Conservation (phyloP, 2,888 invertebrate genomes). For the Acleris laterana region DNA sequence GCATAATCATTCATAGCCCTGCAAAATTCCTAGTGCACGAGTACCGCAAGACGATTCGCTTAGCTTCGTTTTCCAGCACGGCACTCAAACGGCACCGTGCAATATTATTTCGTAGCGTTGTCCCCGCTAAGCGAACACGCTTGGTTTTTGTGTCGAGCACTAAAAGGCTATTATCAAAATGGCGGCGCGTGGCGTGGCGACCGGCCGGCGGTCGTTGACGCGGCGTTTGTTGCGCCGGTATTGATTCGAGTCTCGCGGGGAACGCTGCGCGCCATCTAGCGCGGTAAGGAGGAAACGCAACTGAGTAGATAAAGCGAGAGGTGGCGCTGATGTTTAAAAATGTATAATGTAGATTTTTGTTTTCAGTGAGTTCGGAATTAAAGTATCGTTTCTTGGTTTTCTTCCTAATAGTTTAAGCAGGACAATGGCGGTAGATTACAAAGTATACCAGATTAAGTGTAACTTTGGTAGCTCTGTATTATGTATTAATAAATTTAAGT, state of each 20-base stretch:
- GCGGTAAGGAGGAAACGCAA: conserved; percentile 31
- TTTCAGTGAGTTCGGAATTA: too few relatives aligned
- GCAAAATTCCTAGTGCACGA: conserved; percentile 27
- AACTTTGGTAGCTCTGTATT: too few relatives aligned
- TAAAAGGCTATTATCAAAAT: conserved; percentile 77
- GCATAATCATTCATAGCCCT: conserved; percentile 31
- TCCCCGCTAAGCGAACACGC: conserved; percentile 21
- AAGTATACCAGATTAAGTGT: too few relatives aligned
- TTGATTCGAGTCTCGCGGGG: conserved; percentile 53
- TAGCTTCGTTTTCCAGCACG: conserved; percentile 20
- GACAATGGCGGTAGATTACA: too few relatives aligned
- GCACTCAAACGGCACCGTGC: conserved; percentile 3
- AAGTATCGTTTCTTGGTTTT: too few relatives aligned
- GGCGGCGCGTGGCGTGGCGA: conserved; percentile 63
- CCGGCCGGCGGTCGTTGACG: conserved; percentile 75
- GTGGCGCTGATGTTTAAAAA: conserved; percentile 49
- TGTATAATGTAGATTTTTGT: neutral
- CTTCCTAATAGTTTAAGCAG: too few relatives aligned
- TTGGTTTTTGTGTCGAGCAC: conserved; percentile 42
- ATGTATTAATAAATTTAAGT: too few relatives aligned
- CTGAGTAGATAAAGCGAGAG: conserved; percentile 44
- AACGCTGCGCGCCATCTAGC: conserved; percentile 66
- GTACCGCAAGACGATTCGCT: conserved; percentile 24
- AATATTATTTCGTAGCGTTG: neutral
- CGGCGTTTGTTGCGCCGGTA: conserved; percentile 48